Evolutionary conservation across 1,140 invertebrate genomes (phyloP).

Genomic region (Aphaenogaster ashmeadi): DNA sequence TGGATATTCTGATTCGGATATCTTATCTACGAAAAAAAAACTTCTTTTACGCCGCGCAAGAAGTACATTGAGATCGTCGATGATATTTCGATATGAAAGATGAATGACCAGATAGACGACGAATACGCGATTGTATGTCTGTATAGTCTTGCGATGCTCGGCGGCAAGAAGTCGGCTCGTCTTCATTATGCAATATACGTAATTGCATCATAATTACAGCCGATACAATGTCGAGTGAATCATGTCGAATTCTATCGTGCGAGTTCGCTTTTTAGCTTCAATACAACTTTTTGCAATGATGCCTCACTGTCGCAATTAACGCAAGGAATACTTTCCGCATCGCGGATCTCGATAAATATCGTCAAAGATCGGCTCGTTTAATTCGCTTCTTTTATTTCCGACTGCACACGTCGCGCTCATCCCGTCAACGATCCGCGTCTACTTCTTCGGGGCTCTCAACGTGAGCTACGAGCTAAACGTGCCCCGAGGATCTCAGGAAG

Average conservation of each 20-base stretch:
- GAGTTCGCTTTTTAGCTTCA: not conserved
- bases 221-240: constrained; percentile 47
- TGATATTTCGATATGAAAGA: not conserved
- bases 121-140: not conserved
- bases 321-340: not conserved
- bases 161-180: constrained; percentile 23
- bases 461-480: constrained; percentile 74
- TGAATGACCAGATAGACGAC: not conserved
- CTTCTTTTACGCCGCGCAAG: not conserved
- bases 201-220: constrained; percentile 37
- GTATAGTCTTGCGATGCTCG: constrained; percentile 3
- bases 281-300: not conserved
- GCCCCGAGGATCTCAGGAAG: constrained; percentile 52
- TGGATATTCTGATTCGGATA: not conserved
- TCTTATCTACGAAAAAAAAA: not conserved
- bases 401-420: constrained; percentile 46
- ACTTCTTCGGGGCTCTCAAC: constrained; percentile 64
- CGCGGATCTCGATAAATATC: constrained; percentile 11
- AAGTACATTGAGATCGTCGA: not conserved
- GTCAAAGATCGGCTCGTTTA: not conserved
- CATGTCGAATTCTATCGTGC: constrained; percentile 6
- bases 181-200: constrained; percentile 27
- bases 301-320: not conserved
- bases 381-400: constrained; percentile 22
- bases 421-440: constrained; percentile 29